Conservation (phyloP, 2,113 vertebrate genomes). For the Crypturellus undulatus region DNA sequence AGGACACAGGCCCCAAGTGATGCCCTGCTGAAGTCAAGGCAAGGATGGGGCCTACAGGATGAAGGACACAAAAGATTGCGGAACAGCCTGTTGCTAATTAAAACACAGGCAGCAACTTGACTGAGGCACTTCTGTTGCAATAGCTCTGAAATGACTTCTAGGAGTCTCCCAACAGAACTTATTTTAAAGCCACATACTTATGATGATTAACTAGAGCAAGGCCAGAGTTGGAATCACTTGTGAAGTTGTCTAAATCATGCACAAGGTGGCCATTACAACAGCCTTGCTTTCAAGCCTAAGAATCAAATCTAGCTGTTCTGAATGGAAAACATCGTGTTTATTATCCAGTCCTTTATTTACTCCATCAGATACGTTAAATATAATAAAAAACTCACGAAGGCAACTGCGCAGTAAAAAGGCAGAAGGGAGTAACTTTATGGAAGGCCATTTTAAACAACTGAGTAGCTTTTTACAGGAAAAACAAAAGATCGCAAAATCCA, state of each 20-base stretch:
- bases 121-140: not conserved
- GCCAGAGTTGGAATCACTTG: not conserved
- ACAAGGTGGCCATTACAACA: not conserved
- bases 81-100: not conserved
- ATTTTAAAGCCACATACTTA: slow-evolving; percentile 28
- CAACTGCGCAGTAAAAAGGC: not conserved
- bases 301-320: not conserved
- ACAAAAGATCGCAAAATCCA: not conserved
- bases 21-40: not conserved
- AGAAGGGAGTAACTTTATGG: not conserved
- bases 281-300: not conserved
- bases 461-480: not conserved
- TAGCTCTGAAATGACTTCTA: not conserved
- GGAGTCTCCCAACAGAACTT: not conserved
- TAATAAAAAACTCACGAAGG: not conserved
- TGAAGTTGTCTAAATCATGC: not conserved
- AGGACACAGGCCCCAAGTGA: not conserved
- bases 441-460: not conserved
- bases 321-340: not conserved
- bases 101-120: not conserved
- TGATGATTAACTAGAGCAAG: not conserved
- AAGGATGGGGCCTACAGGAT: not conserved
- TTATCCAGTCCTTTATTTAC: not conserved
- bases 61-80: not conserved
- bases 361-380: not conserved